Percentiles rank a stretch among this genome's conserved stretches.
These are phyloP conservation scores for Epicauta chinensis DNA, from an alignment of 1,140 invertebrate genomes.

Conservation along the genomic window DNA sequence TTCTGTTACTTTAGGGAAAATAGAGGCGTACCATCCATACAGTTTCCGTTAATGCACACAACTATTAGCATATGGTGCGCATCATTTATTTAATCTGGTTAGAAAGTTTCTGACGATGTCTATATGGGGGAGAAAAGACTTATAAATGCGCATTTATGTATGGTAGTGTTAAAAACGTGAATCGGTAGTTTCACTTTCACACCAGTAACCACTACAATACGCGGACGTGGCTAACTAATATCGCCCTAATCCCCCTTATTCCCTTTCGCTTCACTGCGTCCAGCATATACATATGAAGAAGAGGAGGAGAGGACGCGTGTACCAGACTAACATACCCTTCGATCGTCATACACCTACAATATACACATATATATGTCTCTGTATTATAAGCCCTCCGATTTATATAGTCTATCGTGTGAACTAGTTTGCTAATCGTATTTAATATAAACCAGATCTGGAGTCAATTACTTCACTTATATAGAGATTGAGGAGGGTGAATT, in stretches of 20 bases:
- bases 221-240: slow-evolving; percentile 31
- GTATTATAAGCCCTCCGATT: slow-evolving; percentile 9
- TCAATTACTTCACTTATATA: background rate
- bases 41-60: background rate
- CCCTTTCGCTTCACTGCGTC: slow-evolving; percentile 21
- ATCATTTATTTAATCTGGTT: slow-evolving; percentile 21
- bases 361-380: slow-evolving; percentile 5
- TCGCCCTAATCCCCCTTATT: slow-evolving; percentile 28
- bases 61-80: slow-evolving; percentile 19
- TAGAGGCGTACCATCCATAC: too few relatives aligned
- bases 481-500: too few relatives aligned
- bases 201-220: slow-evolving; percentile 36
- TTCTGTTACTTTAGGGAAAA: background rate
- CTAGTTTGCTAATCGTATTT: slow-evolving; percentile 16
- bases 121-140: slow-evolving; percentile 4
- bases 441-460: slow-evolving; percentile 4
- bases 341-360: too few relatives aligned
- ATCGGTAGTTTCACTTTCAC: slow-evolving; percentile 34
- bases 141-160: too few relatives aligned
- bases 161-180: slow-evolving; percentile 6
- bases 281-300: slow-evolving; percentile 12
- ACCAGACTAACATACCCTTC: too few relatives aligned
- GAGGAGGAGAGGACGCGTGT: background rate
- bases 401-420: slow-evolving; percentile 11
- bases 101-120: slow-evolving; percentile 15